These are phyloP conservation scores for Leptobrachium leishanense DNA, from an alignment of 2,113 vertebrate species.

Conservation along the genomic window DNA sequence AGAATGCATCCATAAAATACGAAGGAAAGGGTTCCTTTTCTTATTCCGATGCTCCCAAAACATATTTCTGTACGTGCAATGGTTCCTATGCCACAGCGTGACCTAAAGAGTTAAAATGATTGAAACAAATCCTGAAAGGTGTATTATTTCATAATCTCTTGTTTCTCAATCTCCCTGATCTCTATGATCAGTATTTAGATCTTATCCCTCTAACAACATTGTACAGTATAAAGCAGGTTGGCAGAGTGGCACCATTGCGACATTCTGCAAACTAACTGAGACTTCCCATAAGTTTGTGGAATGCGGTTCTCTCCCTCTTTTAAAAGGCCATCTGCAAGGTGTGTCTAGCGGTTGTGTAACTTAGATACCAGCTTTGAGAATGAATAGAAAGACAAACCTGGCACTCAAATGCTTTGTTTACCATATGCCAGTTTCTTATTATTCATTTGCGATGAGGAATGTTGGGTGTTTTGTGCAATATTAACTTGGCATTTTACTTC, in stretches of 20 bases:
- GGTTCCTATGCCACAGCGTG: background rate
- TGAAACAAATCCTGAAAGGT: conserved; percentile 28
- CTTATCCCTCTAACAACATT: conserved; percentile 26
- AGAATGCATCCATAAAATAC: no score
- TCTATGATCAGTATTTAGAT: conserved; percentile 34
- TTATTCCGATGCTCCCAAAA: no score
- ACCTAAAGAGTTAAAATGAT: background rate
- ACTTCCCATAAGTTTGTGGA: conserved; percentile 43
- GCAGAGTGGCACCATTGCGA: conserved; percentile 41
- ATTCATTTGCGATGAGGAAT: conserved; percentile 19
- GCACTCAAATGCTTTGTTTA: conserved; percentile 35
- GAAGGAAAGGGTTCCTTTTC: no score
- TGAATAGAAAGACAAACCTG: conserved; percentile 46
- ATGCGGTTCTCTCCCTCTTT: conserved; percentile 41
- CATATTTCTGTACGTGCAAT: background rate
- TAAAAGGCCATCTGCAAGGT: conserved; percentile 49
- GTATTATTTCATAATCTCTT: conserved; percentile 18
- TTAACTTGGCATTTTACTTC: conserved; percentile 29
- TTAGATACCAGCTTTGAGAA: conserved; percentile 40
- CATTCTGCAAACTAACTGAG: conserved; percentile 40
- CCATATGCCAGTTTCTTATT: conserved; percentile 42
- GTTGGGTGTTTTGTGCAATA: conserved; percentile 22
- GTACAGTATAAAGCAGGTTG: conserved; percentile 38
- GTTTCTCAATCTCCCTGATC: conserved; percentile 16
- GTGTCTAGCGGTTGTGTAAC: conserved; percentile 42